Conservation (phyloP, 2,888 invertebrate species). For the Drosophila neonasuta region DNA sequence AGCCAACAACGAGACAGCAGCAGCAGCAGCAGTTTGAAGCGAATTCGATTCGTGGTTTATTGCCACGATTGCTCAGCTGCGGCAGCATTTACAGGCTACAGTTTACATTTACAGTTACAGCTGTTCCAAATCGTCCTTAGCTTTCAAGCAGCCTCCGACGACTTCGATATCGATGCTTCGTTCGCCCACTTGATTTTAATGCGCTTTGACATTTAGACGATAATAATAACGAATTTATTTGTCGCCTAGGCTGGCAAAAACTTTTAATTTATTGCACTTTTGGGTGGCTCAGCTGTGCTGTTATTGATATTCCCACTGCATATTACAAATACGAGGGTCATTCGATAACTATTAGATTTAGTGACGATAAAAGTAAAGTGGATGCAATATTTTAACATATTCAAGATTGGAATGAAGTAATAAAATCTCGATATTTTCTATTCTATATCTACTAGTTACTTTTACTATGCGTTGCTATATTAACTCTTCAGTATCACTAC, state of each 20-base stretch:
- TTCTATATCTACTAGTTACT: too few relatives aligned
- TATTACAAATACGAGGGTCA: slow-evolving; percentile 30
- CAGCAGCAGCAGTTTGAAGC: slow-evolving; percentile 25
- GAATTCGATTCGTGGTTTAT: slow-evolving; percentile 75
- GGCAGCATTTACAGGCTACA: slow-evolving; percentile 35
- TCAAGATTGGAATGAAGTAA: neutral
- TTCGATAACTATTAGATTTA: neutral
- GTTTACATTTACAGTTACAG: slow-evolving; percentile 40
- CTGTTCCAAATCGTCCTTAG: slow-evolving; percentile 40
- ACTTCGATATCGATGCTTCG: neutral
- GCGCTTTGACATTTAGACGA: slow-evolving; percentile 73
- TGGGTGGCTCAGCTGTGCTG: slow-evolving; percentile 63
- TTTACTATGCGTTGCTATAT: too few relatives aligned
- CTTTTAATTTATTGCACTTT: slow-evolving; percentile 67
- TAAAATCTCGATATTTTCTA: too few relatives aligned
- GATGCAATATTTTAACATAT: neutral
- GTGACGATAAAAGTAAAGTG: neutral
- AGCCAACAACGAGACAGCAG: slow-evolving; percentile 30
- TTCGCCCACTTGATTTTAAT: slow-evolving; percentile 61
- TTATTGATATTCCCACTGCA: slow-evolving; percentile 46
- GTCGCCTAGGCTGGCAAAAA: slow-evolving; percentile 49
- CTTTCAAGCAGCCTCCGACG: slow-evolving; percentile 3
- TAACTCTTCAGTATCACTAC: too few relatives aligned
- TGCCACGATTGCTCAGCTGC: slow-evolving; percentile 74
- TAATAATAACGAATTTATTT: slow-evolving; percentile 73